Evolutionary conservation across 1,140 invertebrate species (phyloP), one percentile per base, ranked within the genome.

Genomic region (Magallana ariakensis): DNA sequence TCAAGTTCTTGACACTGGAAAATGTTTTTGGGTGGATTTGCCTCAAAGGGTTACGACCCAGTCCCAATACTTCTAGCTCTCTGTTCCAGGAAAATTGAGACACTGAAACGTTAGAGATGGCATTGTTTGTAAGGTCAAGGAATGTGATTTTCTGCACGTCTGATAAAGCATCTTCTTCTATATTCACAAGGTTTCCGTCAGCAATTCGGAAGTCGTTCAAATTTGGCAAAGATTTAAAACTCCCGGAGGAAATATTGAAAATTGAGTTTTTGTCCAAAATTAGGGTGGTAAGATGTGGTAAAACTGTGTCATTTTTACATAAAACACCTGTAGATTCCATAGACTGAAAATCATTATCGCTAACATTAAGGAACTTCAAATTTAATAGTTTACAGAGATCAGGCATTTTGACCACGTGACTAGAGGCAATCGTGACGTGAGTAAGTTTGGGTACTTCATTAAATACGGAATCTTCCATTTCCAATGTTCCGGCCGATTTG

Each of bases 81-180:
- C 16, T 10, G 6, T 86, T 84, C 13, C 55, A 53, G 16, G 7
- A n/a, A 13, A 88, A 55, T 3, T 86, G 46, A 6, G 80, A 53
- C 8, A n/a, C n/a, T 4, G 87, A 85, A 26, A 88, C 56, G 80
- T 75, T 16, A 5, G 62, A 26, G 13, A 88, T 46, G 33, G 81
- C 56, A 57, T 88, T 88, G 15, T 85, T 86, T 19, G 85, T 84
- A 16, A 88, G 53, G 54, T 88, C 87, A 7, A 88, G 56, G 81
- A 82, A 88, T 22, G 62, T 82, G 16, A 88, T 60, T 13, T 83
- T 55, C 13, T 13, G 8, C 6, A 86, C n/a, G n/a, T 80, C 60
- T 55, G 56, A 15, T 9, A 88, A 86, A 11, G 82, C 87, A 16
- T 60, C 56, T 9, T 26, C 26, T 60, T 84, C 75, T 57, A 88